Evolutionary conservation across 92 coral and sea anemone species (phyloP), one percentile per base, ranked within the genome.

Genomic region (Bergia sp.): DNA sequence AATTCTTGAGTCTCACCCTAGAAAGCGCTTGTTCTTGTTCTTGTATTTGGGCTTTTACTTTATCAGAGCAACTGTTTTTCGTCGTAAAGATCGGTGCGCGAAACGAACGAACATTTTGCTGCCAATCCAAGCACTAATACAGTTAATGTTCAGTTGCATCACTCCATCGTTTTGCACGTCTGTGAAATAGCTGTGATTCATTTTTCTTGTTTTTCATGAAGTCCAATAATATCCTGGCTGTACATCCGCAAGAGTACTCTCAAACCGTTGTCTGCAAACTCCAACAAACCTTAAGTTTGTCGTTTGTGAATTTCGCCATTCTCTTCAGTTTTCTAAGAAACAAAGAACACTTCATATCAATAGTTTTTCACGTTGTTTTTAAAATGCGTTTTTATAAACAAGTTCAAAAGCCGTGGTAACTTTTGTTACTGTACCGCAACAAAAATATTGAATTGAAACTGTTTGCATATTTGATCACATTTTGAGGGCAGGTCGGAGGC

Each of bases 341-440:
- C 58, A 53, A 53, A 18, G 69, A 61, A 61, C 69, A 20, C 7
- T 75, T 76, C 2, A 0, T 76, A 3, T 41, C 23, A 7, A 37
- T 5, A 37, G 20, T 76, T 76, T 72, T 39, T 75, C 44, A 37
- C 10, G 21, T 76, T 76, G 47, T 76, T 29, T 29, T 29, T 29
- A 16, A 1, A 61, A 61, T 15, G 29, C 13, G 50, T 76, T 37
- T 76, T 76, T 76, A 3, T 44, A 39, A 44, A 12, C 80, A 21
- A 39, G 44, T 76, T 76, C 45, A 39, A 76, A 40, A 76, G 53
- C 80, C 80, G n/a, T 37, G 80, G 29, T 36, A 76, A 76, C 80
- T 39, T 39, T 76, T 39, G 80, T 21, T 42, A 4, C 53, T 39
- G 9, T 76, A 41, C 36, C 7, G n/a, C n/a, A 57, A 57, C 65